Evolutionary conservation across 2,113 vertebrate genomes (phyloP), one percentile per base, ranked within the genome.

Genomic region (Agapornis roseicollis): DNA sequence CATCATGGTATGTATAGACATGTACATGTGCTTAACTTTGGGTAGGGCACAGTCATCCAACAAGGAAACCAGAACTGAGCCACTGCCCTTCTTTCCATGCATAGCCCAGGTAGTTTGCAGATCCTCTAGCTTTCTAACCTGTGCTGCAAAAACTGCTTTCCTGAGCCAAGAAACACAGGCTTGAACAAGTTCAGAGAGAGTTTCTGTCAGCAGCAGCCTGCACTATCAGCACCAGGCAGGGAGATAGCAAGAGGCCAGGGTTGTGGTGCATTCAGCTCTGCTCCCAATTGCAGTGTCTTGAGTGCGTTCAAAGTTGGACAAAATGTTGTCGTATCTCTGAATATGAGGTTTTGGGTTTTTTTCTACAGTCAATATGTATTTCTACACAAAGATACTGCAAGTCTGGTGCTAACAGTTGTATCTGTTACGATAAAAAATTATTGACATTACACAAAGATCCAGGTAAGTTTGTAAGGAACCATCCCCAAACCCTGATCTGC

Each of bases 231-330:
- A 2, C 68, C 24, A 60, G 90, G 53, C 88, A 90, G 50, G 46
- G 60, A 74, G 41, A 68, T 77, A 64, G 71, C 35, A 37, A 49
- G 49, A 63, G 58, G 41, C 88, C 64, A 83, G 50, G 16, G 24
- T 55, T 93, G 68, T 2, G 1, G 46, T 6, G 1, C 60, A 74
- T 76, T 42, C 37, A 55, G 77, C 76, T 93, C 77, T 74, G 60
- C 33, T 90, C 47, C 42, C 0, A 0, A 1, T 13, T 86, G 27
- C 55, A 71, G 1, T 42, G 60, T 68, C 77, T 84, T 89, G 47
- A 89, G 42, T 23, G 46, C 71, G 64, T 92, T 93, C 72, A 74
- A 78, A 86, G 68, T 88, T 68, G 60, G 60, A 27, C 65, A 96
- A 90, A 92, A 93, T 47, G 46, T 69, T 79, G 92, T 80, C 76